phyloP scores from a whole-genome alignment of 2,113 vertebrate species.

The Formicarius rufipectus region DNA sequence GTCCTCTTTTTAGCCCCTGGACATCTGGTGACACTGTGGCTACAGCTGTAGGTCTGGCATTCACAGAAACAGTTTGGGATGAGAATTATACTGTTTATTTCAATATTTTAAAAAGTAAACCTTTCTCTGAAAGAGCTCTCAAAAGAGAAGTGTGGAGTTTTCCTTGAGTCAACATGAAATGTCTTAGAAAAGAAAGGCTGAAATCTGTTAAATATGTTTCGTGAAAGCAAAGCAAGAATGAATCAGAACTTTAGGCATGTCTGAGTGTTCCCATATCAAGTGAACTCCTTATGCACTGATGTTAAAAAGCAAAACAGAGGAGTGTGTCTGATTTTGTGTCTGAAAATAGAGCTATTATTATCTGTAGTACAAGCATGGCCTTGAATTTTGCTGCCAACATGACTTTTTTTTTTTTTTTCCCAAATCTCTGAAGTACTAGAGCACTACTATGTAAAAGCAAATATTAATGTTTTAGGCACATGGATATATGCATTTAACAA shows the following conservation, averaged over 20 bases:
- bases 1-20: not conserved
- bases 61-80: not conserved
- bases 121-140: not conserved
- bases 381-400: not conserved
- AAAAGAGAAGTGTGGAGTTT: not conserved
- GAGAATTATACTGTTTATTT: not conserved
- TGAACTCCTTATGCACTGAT: not conserved
- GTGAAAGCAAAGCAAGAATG: not conserved
- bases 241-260: not conserved
- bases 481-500: not conserved
- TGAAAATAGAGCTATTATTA: not conserved
- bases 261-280: not conserved
- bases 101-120: not conserved
- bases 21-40: not conserved
- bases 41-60: not conserved
- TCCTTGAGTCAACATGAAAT: not conserved
- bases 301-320: not conserved
- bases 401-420: not conserved
- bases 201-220: not conserved
- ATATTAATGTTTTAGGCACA: not conserved
- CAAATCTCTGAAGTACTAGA: not conserved
- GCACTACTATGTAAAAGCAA: not conserved
- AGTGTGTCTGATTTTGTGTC: not conserved
- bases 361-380: not conserved
- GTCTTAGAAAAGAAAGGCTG: not conserved